These are phyloP conservation scores for Frankliniella fusca DNA, from an alignment of 2,888 invertebrate species.

Conservation along the genomic window DNA sequence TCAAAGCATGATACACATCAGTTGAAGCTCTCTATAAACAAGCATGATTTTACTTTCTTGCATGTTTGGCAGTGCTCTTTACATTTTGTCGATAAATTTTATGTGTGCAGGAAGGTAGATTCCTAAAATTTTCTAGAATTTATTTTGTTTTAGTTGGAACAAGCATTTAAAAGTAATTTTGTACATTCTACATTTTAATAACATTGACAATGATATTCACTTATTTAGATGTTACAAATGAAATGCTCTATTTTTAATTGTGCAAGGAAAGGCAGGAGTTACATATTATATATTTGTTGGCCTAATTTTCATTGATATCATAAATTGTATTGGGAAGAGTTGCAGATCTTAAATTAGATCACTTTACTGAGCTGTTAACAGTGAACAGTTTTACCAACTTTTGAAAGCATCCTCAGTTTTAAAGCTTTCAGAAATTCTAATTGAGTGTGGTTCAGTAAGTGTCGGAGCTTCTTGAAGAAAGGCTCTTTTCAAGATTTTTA, in stretches of 20 bases:
- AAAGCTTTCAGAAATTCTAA: too few relatives aligned
- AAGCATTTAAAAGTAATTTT: background rate
- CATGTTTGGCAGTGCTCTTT: background rate
- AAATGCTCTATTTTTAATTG: too few relatives aligned
- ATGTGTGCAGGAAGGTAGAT: background rate
- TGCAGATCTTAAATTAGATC: background rate
- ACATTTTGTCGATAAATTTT: background rate
- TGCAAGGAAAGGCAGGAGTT: too few relatives aligned
- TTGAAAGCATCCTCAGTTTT: background rate
- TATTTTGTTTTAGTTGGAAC: too few relatives aligned
- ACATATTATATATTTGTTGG: too few relatives aligned
- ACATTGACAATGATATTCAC: background rate
- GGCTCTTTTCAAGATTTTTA: too few relatives aligned
- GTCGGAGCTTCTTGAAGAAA: too few relatives aligned
- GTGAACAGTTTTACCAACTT: background rate
- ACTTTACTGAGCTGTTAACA: too few relatives aligned
- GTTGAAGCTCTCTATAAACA: background rate
- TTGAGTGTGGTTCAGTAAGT: too few relatives aligned
- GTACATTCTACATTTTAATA: background rate
- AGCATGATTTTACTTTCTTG: too few relatives aligned
- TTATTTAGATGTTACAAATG: background rate
- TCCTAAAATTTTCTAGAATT: background rate
- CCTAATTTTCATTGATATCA: background rate
- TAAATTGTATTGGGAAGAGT: background rate
- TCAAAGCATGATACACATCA: background rate